Evolutionary conservation across 2,888 invertebrate species (phyloP).

Genomic region (Rhamnusium bicolor): DNA sequence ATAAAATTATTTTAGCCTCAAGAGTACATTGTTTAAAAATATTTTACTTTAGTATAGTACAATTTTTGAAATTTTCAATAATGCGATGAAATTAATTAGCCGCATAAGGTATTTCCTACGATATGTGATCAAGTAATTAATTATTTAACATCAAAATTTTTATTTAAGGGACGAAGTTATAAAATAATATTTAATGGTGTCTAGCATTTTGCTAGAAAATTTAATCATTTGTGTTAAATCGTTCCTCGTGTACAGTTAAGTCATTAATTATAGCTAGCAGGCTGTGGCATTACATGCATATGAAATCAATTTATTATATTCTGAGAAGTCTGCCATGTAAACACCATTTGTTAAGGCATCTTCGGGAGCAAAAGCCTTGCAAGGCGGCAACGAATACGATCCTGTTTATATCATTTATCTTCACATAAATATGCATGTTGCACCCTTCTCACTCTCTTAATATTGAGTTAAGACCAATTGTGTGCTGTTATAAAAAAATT

Average conservation of each 20-base stretch:
- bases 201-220: not conserved
- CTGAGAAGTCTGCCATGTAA: constrained; percentile 47
- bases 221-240: not conserved
- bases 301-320: constrained; percentile 51
- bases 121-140: no score
- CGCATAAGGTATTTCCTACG: no score
- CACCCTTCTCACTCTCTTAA: not conserved
- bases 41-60: no score
- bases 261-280: constrained; percentile 43
- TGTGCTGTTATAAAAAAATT: not conserved
- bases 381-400: constrained; percentile 19
- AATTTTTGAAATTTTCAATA: no score
- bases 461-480: not conserved
- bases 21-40: no score
- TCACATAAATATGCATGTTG: constrained; percentile 20
- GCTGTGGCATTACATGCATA: constrained; percentile 46
- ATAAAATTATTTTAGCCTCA: no score
- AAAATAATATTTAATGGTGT: not conserved
- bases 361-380: constrained; percentile 40
- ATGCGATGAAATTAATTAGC: no score
- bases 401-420: constrained; percentile 27
- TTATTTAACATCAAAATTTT: not conserved
- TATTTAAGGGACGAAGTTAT: not conserved
- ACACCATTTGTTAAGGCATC: constrained; percentile 49
- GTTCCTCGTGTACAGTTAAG: constrained; percentile 1